These are phyloP conservation scores for Drosophila fungiperda DNA, from an alignment of 2,888 invertebrate species.

Conservation along the genomic window DNA sequence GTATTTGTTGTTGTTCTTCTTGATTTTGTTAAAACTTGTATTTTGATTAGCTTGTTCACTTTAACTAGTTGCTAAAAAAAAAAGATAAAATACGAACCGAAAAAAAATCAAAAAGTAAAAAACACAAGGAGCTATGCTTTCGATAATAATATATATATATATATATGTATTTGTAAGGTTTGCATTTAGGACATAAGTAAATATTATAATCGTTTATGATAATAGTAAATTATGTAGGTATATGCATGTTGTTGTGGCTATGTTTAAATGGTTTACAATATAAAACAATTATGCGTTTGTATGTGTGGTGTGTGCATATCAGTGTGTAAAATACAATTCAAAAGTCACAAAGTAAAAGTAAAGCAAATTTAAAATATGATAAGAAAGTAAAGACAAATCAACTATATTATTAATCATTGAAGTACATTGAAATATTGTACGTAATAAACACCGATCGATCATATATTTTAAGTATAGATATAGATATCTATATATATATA, in stretches of 20 bases:
- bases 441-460: constrained; percentile 45
- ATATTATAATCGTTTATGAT: constrained; percentile 58
- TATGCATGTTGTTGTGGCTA: constrained; percentile 43
- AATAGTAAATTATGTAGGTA: constrained; percentile 59
- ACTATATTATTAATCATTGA: constrained; percentile 19
- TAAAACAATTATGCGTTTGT: constrained; percentile 39
- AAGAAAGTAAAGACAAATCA: constrained; percentile 53
- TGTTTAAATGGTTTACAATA: constrained; percentile 51
- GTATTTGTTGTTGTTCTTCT: constrained; percentile 64
- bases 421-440: constrained; percentile 51
- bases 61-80: constrained; percentile 6
- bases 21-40: constrained; percentile 38
- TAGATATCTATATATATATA: constrained; percentile 13
- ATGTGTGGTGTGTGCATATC: constrained; percentile 12
- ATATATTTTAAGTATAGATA: constrained; percentile 29
- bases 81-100: neutral
- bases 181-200: constrained; percentile 67
- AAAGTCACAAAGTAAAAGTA: constrained; percentile 48
- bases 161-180: constrained; percentile 49
- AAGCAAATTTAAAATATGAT: constrained; percentile 18
- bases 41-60: constrained; percentile 36
- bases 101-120: constrained; percentile 8
- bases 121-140: constrained; percentile 37
- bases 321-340: constrained; percentile 44
- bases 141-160: constrained; percentile 52